These are phyloP conservation scores for Pseudochirops corinnae DNA, from an alignment of 2,797 vertebrate species.

Conservation along the genomic window DNA sequence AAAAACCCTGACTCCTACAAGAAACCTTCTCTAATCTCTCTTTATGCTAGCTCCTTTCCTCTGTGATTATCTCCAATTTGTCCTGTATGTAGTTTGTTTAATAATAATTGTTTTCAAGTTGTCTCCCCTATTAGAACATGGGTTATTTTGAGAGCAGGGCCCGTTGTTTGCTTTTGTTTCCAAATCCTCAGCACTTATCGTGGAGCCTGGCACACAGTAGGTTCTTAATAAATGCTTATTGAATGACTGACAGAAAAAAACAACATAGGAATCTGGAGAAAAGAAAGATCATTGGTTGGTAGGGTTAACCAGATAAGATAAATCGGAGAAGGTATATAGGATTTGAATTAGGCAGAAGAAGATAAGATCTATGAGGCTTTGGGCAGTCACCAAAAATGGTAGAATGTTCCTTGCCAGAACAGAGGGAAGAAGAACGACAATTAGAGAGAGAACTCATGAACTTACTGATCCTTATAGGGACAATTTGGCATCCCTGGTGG, in stretches of 20 bases:
- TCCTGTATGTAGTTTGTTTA: background rate
- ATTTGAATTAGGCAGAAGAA: too few species aligned
- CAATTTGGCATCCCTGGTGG: background rate
- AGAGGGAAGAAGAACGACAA: too few species aligned
- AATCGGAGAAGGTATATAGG: too few species aligned
- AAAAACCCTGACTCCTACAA: background rate
- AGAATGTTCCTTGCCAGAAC: too few species aligned
- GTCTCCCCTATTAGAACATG: background rate
- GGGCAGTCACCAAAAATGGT: too few species aligned
- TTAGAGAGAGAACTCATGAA: background rate
- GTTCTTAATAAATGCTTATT: background rate
- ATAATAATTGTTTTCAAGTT: background rate
- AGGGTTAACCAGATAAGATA: background rate
- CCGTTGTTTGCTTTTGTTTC: too few species aligned
- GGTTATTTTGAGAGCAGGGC: background rate
- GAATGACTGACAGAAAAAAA: background rate
- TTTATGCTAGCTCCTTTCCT: background rate
- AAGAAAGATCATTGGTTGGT: too few species aligned
- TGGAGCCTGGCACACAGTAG: background rate
- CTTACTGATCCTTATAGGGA: background rate
- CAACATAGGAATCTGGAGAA: background rate
- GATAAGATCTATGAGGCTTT: too few species aligned
- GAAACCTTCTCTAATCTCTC: too few species aligned
- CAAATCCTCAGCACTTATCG: background rate
- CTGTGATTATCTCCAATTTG: background rate